Base-by-base conservation (phyloP, 2,888 invertebrate genomes). In the Rhagophthalmus giganteus region DNA sequence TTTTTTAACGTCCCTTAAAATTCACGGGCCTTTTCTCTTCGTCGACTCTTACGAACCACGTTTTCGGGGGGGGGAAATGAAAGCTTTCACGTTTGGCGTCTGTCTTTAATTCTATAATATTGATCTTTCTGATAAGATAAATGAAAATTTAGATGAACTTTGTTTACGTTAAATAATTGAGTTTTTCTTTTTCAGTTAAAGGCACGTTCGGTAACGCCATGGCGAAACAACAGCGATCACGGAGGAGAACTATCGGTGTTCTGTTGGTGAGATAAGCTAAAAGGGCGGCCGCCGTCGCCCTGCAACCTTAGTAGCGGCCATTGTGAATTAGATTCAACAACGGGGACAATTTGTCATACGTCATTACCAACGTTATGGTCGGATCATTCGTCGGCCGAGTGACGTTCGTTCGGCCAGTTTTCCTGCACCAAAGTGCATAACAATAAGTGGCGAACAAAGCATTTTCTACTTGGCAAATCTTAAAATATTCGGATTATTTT, bases 221-320 rank as follows among this genome's bases (percentile, higher is more conserved):
- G 88, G 88, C 81, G 87, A 62, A 83, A 82, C 66, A 82, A 82
- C 61, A 81, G 79, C 54, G 83, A 83, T 62, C 82, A 86, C 72
- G 83, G 85, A 63, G 87, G 86, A 37, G 88, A 88, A 77, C 79
- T 87, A 61, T 86, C 87, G 65, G 87, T 88, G 55, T 88, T 85
- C 77, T 88, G 88, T 77, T 88, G 88, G 88, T 88, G 87, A 88
- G 72, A 73, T 64, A 68, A 68, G 70, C 67, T 70, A 46, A 61
- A 60, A 60, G 74, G 73, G 70, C 71, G 72, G 53, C 63, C 69
- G 13, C 53, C 57, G 41, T 66, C 69, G 69, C 69, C 70, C 69
- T 46, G 62, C 37, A 45, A 54, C 34, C 34, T 54, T 32, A 40
- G 35, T 26, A 56, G 49, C 31, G 52, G 54, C 44, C 51, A 46